Conservation (phyloP, 1,140 invertebrate species). For the Drosophila punjabiensis region DNA sequence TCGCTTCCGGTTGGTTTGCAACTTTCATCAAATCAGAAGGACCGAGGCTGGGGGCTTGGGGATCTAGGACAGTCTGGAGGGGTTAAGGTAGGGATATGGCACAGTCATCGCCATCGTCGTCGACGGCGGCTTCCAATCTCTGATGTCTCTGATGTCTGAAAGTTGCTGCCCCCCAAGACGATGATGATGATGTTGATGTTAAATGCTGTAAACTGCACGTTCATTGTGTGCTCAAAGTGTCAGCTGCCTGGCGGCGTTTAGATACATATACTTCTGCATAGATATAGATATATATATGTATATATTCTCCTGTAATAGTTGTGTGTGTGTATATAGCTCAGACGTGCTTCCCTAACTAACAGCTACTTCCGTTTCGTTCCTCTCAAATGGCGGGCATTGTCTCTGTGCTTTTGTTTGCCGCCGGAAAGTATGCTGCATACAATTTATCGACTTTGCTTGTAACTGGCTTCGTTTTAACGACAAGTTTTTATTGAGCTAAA, state of each 20-base stretch:
- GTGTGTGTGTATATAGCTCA: constrained; percentile 40
- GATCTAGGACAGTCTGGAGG: constrained; percentile 16
- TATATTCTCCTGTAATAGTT: constrained; percentile 12
- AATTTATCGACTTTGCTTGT: constrained; percentile 63
- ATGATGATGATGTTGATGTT: constrained; percentile 52
- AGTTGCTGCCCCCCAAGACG: constrained; percentile 30
- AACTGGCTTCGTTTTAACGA: constrained; percentile 42
- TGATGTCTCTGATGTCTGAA: constrained; percentile 52
- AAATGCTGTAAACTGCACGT: constrained; percentile 61
- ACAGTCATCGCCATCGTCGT: constrained; percentile 46
- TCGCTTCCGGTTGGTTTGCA: constrained; percentile 64
- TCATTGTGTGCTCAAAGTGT: constrained; percentile 74
- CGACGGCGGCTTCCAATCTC: constrained; percentile 24
- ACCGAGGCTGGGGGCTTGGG: background rate
- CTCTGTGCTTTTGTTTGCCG: constrained; percentile 24
- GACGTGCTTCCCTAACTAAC: constrained; percentile 66
- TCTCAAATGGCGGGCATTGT: constrained; percentile 32
- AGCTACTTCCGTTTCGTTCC: constrained; percentile 63
- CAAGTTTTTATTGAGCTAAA: constrained; percentile 25
- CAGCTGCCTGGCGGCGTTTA: constrained; percentile 33
- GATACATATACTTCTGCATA: background rate
- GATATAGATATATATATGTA: background rate
- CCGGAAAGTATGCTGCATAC: constrained; percentile 71
- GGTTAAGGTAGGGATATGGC: constrained; percentile 19
- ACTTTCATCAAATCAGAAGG: constrained; percentile 59